These are phyloP conservation scores for Mustela nigripes DNA, from an alignment of 2,113 vertebrate species.

Conservation along the genomic window DNA sequence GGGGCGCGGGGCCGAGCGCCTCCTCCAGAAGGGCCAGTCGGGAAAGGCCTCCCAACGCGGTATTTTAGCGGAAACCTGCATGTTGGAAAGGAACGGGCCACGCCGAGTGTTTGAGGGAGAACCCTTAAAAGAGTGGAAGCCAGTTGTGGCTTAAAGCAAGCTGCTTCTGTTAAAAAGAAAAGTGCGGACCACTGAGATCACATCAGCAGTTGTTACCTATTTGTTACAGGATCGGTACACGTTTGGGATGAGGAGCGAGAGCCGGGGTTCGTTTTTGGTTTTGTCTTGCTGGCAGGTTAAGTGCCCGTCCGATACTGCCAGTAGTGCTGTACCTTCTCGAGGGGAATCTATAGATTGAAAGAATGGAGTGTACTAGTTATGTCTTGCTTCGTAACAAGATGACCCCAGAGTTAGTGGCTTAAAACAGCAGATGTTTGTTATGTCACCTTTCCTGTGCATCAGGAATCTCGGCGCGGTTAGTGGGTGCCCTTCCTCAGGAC, in stretches of 20 bases:
- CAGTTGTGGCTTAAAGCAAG: not conserved
- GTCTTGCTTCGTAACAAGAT: not conserved
- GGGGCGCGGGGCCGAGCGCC: not conserved
- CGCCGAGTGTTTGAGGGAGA: not conserved
- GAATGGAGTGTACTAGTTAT: not conserved
- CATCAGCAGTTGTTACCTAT: not conserved
- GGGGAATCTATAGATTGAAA: not conserved
- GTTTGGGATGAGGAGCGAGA: not conserved
- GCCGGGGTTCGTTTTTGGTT: not conserved
- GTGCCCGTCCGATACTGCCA: not conserved
- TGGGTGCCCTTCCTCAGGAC: not conserved
- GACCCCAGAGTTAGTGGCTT: not conserved
- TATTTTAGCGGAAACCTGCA: not conserved
- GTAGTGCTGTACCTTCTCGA: not conserved
- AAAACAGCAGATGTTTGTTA: not conserved
- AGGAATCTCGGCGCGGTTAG: not conserved
- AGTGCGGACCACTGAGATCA: not conserved
- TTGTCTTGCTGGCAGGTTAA: not conserved
- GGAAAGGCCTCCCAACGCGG: not conserved
- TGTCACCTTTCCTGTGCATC: not conserved
- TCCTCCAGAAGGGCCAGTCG: not conserved
- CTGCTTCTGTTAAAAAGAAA: not conserved
- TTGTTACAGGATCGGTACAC: not conserved
- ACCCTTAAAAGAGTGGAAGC: not conserved
- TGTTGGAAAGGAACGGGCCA: not conserved